Evolutionary conservation across 92 coral and sea anemone species (phyloP), one percentile per base, ranked within the genome.

Genomic region (Isaurus tuberculatus): DNA sequence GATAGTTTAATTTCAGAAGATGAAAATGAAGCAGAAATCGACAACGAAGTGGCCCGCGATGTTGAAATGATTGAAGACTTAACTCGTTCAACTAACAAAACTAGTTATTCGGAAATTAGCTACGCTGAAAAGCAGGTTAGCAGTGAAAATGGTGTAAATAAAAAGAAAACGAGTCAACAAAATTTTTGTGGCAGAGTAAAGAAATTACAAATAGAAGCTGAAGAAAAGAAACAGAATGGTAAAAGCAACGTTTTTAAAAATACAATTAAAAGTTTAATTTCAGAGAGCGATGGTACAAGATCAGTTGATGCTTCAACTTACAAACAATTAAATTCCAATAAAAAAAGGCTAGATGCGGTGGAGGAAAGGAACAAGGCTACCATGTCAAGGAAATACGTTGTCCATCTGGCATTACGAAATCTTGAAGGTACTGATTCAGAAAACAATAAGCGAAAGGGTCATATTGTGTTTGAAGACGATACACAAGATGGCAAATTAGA

Each of bases 281-380:
- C 46, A 30, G 49, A 32, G 1, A 48, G 46, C 25, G 57, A 36
- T 19, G 64, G 64, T 29, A 40, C 11, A 13, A 37, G 83, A 72
- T 22, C 23, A 13, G 15, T 57, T 16, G 22, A 15, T n/a, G 64
- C 57, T 5, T 80, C 32, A 43, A n/a, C 61, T 14, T 37, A 37
- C 8, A 92, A 94, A 83, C 88, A 85, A 68, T 79, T 79, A 9
- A 63, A 73, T 3, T 96, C 99, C 22, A 94, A 96, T 69, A 91
- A 88, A 33, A 84, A 79, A 72, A 88, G 99, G 85, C 96, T 96
- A 8, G 89, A 87, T 78, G 94, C 98, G 19, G 74, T 94, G 51
- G 63, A 89, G 65, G 93, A 85, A 73, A 88, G 86, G 74, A 85
- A 83, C 61, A 85, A 88, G 16, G 73, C 49, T 25, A 65, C 85